A percentile compares a stretch with the other conserved stretches of the same genome.
Conservation (phyloP, 2,888 invertebrate species). For the Scaptomyza tumidula region DNA sequence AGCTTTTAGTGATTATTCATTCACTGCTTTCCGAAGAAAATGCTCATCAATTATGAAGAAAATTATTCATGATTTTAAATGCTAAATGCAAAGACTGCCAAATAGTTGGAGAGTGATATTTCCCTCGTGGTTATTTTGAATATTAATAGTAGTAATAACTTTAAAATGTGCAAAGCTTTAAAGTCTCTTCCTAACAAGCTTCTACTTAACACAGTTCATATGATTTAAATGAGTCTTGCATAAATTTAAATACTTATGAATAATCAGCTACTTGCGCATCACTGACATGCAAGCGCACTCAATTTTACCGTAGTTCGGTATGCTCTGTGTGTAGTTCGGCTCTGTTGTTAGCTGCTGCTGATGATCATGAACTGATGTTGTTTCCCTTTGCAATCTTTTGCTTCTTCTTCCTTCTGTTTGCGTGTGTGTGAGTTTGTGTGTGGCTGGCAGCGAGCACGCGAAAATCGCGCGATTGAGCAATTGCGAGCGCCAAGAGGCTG, state of each 20-base stretch:
- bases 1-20: background rate
- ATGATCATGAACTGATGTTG: slow-evolving; percentile 34
- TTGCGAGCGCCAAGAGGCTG: slow-evolving; percentile 73
- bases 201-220: background rate
- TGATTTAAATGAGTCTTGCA: background rate
- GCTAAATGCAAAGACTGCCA: no score
- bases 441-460: slow-evolving; percentile 60
- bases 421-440: slow-evolving; percentile 27
- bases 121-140: no score
- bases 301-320: slow-evolving; percentile 27
- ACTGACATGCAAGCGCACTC: slow-evolving; percentile 34
- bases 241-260: background rate
- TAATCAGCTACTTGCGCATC: slow-evolving; percentile 37
- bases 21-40: background rate
- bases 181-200: background rate
- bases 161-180: background rate
- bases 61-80: background rate
- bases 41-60: background rate
- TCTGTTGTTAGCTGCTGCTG: slow-evolving; percentile 8
- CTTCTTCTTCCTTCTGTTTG: background rate
- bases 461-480: slow-evolving; percentile 75
- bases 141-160: no score
- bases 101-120: background rate
- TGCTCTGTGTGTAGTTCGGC: slow-evolving; percentile 35
- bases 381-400: slow-evolving; percentile 34